Base-by-base conservation (phyloP, 1,140 invertebrate species). In the Drosophila baimaii region DNA sequence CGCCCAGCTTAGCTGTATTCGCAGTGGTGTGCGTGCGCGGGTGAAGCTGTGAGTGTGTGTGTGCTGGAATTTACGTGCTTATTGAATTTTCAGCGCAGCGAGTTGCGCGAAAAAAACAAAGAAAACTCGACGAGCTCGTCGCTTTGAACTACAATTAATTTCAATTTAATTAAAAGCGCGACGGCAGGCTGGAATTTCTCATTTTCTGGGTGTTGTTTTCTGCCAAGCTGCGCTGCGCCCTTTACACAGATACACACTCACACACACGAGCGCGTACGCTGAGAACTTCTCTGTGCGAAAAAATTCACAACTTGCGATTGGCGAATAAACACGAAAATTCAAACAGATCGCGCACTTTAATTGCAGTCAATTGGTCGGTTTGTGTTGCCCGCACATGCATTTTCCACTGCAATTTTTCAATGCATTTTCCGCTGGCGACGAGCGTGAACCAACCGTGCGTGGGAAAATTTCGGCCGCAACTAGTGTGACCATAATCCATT, bases 41-140 rank as follows among this genome's bases (percentile, higher is more conserved):
- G 35, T 43, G 31, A 47, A 41, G 55, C 57, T 51, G 62, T 61
- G 12, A 31, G 29, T 68, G 56, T 59, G 77, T 74, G 55, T 76
- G 82, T 79, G 66, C 66, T 78, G 82, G 79, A 86, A 88, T 86
- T 88, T 88, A 75, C 76, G 79, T 88, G 76, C 84, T 89, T 88
- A 89, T 89, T 88, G 83, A 89, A 80, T 89, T 86, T 88, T 88
- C 83, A 68, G 69, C 19, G 33, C 73, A 55, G 57, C 61, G 65
- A 77, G 83, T 88, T 82, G 71, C 52, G 79, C 62, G 71, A 79
- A 82, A 44, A 44, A 73, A 63, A 49, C 33, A 55, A 51, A 27
- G 33, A 61, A 49, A 59, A 27, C 25, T 55, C 21, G 35, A 13
- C 33, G 47, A 63, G 49, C 21, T 17, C 43, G 49, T 37, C 44